Evolutionary conservation across 2,888 invertebrate species (phyloP), one percentile per base, ranked within the genome.

Genomic region (Pyrochroa serraticornis): DNA sequence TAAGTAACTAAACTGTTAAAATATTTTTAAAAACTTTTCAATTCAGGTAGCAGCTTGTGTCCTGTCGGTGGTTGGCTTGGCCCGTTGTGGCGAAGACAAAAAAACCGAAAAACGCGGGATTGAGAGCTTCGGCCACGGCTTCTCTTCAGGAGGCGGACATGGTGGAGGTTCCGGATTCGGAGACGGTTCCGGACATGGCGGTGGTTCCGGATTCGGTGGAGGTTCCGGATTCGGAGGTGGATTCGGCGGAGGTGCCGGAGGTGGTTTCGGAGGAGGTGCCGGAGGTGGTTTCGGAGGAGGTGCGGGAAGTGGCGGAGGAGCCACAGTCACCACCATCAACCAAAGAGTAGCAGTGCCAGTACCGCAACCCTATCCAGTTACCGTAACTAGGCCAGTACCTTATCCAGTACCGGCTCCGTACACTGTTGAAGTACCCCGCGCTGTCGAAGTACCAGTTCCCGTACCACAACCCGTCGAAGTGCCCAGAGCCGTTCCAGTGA

Each of bases 351-450:
- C 75, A 30, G 75, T 79, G 12, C 71, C 78, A 37, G 77, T 79
- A 32, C 78, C 79, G 2, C 75, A 76, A 56, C 79, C 79, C 0
- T 69, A 75, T 35, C 78, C 71, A 13, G 73, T 76, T 3, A 83
- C 84, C 49, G 75, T 79, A 34, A 79, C 81, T 61, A 81, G 83
- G 49, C 78, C 79, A 12, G 82, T 85, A 2, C 78, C 82, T 0
- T 79, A 84, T 36, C 81, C 83, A 1, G 80, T 84, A 1, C 84
- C 84, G 0, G 83, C 82, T 32, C 80, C 84, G 0, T 80, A 83
- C 12, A 82, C 83, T 5, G 81, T 84, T 0, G 78, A 79, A 14
- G 78, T 80, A n/a, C 81, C 83, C 0, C 76, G 83, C 1, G 77
- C 82, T 0, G 80, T 82, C 0, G 77, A 83, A 1, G 81, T 83